phyloP scores from a whole-genome alignment of 2,888 invertebrate genomes.

The Trissolcus brochymenae region DNA sequence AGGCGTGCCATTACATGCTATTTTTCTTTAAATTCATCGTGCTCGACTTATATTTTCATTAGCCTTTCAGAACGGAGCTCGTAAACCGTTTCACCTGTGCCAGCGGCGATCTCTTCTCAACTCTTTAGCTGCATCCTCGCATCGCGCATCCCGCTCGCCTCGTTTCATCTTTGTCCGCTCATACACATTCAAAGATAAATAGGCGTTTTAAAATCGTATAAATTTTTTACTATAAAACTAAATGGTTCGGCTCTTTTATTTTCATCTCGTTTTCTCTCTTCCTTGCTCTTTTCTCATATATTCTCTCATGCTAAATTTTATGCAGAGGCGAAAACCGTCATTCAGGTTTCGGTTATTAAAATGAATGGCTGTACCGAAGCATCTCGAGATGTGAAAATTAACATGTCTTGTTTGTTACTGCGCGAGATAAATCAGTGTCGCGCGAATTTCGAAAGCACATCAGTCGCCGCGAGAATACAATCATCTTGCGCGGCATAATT shows the following conservation, averaged over 20 bases:
- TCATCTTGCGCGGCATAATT: too few relatives aligned
- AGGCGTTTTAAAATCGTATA: slow-evolving; percentile 57
- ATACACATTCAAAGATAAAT: slow-evolving; percentile 53
- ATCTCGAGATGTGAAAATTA: slow-evolving; percentile 19
- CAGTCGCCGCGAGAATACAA: background rate
- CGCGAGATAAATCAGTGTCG: slow-evolving; percentile 11
- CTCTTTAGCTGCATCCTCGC: slow-evolving; percentile 49
- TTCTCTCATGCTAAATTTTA: background rate
- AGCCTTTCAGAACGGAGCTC: slow-evolving; percentile 68
- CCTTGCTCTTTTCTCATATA: background rate
- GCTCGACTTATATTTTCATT: slow-evolving; percentile 76
- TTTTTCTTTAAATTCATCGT: slow-evolving; percentile 71
- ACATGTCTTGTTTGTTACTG: slow-evolving; percentile 17
- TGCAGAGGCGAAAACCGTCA: slow-evolving; percentile 30
- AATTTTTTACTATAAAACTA: slow-evolving; percentile 52
- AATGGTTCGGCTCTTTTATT: slow-evolving; percentile 23
- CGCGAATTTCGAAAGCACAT: too few relatives aligned
- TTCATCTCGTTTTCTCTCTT: slow-evolving; percentile 20
- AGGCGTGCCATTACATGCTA: slow-evolving; percentile 62
- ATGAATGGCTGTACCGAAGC: slow-evolving; percentile 15
- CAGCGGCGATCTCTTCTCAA: slow-evolving; percentile 58
- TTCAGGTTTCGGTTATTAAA: slow-evolving; percentile 41
- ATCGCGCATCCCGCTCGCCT: slow-evolving; percentile 35
- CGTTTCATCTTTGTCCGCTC: slow-evolving; percentile 39
- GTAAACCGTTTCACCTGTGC: slow-evolving; percentile 68